Evolutionary conservation across 1,140 invertebrate species (phyloP).

Genomic region (Andrena cerasifolii): DNA sequence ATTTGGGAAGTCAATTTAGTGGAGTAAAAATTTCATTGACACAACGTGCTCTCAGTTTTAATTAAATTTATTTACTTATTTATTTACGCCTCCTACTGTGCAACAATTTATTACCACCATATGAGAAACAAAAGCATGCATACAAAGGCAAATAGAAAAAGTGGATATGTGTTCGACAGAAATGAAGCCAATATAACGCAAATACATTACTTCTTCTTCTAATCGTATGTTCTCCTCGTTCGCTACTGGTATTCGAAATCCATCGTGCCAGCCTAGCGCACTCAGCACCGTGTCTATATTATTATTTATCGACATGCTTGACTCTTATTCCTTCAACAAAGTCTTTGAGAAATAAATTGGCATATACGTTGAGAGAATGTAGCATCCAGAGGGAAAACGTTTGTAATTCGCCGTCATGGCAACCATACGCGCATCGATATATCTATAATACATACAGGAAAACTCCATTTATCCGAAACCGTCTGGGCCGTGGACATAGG

Average conservation of each 20-base stretch:
- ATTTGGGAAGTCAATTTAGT: background rate
- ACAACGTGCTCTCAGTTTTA: background rate
- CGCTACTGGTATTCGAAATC: constrained; percentile 88
- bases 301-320: constrained; percentile 30
- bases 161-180: background rate
- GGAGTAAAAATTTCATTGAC: background rate
- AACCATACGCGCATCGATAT: constrained; percentile 10
- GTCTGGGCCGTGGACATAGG: no score
- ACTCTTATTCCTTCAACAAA: background rate
- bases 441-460: no score
- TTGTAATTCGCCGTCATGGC: constrained; percentile 37
- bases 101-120: background rate
- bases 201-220: constrained; percentile 83
- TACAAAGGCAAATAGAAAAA: background rate
- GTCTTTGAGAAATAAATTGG: constrained; percentile 1
- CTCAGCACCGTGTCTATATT: constrained; percentile 85
- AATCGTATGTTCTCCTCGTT: constrained; percentile 87
- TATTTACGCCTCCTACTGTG: background rate
- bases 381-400: background rate
- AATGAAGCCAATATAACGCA: constrained; percentile 41
- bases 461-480: no score
- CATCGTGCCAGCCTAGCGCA: constrained; percentile 87
- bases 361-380: background rate
- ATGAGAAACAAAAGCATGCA: background rate
- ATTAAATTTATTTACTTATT: background rate